Base-by-base conservation (phyloP, 2,888 invertebrate species). In the Nysson spinosus region DNA sequence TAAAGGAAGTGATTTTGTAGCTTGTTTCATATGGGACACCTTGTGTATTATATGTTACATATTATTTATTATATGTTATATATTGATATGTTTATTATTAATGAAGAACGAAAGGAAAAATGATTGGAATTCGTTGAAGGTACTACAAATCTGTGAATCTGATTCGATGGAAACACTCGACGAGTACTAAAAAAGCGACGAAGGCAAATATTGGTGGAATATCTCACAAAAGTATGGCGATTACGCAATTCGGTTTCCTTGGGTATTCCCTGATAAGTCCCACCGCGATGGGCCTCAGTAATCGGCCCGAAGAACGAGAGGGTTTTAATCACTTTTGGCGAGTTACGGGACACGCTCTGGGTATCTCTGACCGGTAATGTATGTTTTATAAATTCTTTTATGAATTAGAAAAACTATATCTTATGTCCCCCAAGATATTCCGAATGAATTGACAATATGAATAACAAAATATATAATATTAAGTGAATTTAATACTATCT, bases 171-270 rank as follows among this genome's bases (percentile, higher is more conserved):
- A 90, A 91, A 0, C 95, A 95, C 78, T 82, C 91, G 3, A 88
- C 87, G 0, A n/a, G 91, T 91, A 0, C 91, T 90, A 37, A 87
- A 89, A 16, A 85, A 87, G 51, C 86, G 89, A 6, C 73, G 80
- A 2, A 78, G 85, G 1, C 82, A 82, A 0, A 80, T 89, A 1
- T 66, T 0, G 90, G 90, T 0, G 87, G 88, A 12, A 92, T 96
- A 17, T 92, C 92, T 0, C 96, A 96, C 82, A 91, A 92, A 65
- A 95, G 96, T 82, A 91, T 97, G 90, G 93, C 92, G 0, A 83
- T 96, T 5, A 96, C 96, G 0, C 95, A 95, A 86, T 94, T 94
- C 81, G 95, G 94, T 1, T 96, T 96, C 82, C 89, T 96, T 78
- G 96, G 95, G 0, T 91, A 91, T 68, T 87, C 91, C 0, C 82